A percentile compares a stretch with the other conserved stretches of the same genome.
Conservation (phyloP, 2,888 invertebrate genomes). For the Hyppa rectilinea region DNA sequence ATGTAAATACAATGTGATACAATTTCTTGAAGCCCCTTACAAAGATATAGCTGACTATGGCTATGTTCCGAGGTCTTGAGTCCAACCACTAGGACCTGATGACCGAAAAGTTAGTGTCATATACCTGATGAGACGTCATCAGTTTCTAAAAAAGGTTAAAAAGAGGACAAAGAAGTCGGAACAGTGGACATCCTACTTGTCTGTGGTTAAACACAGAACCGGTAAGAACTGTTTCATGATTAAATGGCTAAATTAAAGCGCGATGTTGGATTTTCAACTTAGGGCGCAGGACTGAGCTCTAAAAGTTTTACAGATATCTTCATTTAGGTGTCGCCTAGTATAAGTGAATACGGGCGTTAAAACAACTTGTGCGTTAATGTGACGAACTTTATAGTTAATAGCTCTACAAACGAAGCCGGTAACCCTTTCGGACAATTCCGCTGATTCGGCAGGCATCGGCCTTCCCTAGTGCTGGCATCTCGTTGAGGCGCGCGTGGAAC, state of each 20-base stretch:
- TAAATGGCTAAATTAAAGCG: background rate
- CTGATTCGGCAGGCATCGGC: no score
- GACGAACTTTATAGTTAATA: no score
- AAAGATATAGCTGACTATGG: slow-evolving; percentile 10
- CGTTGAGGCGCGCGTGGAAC: no score
- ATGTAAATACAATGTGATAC: slow-evolving; percentile 5
- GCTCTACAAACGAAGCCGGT: background rate
- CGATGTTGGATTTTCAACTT: background rate
- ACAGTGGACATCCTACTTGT: background rate
- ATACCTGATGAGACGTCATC: background rate
- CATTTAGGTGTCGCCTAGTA: no score
- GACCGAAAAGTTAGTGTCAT: slow-evolving; percentile 2
- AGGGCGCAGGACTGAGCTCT: background rate
- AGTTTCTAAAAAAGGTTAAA: background rate
- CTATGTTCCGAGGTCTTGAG: slow-evolving; percentile 20
- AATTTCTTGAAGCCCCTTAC: slow-evolving; percentile 10
- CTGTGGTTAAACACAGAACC: background rate
- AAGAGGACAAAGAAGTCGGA: background rate
- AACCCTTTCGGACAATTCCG: no score
- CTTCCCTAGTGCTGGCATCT: no score
- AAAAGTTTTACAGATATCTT: no score
- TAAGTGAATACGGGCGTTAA: no score
- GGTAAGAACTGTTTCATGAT: background rate
- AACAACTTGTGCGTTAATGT: background rate
- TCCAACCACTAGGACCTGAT: background rate